Evolutionary conservation across 2,888 invertebrate species (phyloP).

Genomic region (Nowickia ferox): DNA sequence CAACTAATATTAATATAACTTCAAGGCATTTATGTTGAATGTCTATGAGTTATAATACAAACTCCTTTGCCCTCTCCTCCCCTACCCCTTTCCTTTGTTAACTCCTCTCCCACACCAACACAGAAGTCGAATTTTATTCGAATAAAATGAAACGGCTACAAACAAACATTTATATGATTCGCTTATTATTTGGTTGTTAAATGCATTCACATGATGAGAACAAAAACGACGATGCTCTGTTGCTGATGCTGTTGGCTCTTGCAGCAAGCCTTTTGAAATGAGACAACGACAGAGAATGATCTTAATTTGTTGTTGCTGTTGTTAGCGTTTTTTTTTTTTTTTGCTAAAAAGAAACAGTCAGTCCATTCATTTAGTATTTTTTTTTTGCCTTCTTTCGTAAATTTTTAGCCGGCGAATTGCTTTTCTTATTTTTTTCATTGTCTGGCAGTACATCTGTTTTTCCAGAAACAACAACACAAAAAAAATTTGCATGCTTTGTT

Average conservation of each 20-base stretch:
- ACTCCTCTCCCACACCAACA: background rate
- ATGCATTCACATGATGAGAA: constrained; percentile 62
- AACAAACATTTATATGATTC: constrained; percentile 61
- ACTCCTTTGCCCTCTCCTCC: constrained; percentile 24
- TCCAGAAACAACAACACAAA: constrained; percentile 30
- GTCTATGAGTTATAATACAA: constrained; percentile 42
- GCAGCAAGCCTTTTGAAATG: constrained; percentile 14
- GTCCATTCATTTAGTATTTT: constrained; percentile 47
- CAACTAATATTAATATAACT: constrained; percentile 70
- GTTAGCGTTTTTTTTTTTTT: constrained; percentile 10
- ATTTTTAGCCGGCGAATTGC: constrained; percentile 18
- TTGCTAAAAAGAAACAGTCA: constrained; percentile 35
- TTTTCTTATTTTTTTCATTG: constrained; percentile 32
- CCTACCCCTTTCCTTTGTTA: background rate
- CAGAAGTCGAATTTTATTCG: background rate
- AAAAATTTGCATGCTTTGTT: constrained; percentile 60
- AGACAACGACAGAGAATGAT: constrained; percentile 43
- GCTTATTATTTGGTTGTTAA: constrained; percentile 71
- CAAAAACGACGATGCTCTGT: constrained; percentile 17
- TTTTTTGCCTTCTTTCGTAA: background rate
- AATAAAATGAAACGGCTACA: constrained; percentile 49
- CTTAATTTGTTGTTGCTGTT: constrained; percentile 48
- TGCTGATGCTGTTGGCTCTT: constrained; percentile 38
- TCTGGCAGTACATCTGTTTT: constrained; percentile 69
- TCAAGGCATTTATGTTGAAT: constrained; percentile 60